These are phyloP conservation scores for Oncorhynchus nerka DNA, from an alignment of 2,113 vertebrate species.

Conservation along the genomic window DNA sequence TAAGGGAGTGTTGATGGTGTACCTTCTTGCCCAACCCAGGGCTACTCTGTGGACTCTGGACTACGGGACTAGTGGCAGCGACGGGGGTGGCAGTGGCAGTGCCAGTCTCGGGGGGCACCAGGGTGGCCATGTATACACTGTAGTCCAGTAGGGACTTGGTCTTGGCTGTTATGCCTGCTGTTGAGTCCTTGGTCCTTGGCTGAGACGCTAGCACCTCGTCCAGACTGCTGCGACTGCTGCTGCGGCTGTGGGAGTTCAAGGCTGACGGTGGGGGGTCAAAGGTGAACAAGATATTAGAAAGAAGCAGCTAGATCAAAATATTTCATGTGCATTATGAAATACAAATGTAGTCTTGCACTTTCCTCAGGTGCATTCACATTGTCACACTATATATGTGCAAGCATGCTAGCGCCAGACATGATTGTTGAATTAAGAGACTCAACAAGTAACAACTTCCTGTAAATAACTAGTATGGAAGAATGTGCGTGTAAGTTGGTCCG, in stretches of 20 bases:
- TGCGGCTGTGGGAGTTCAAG: constrained; percentile 81
- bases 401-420: too few species aligned
- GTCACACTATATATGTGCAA: not conserved
- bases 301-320: too few species aligned
- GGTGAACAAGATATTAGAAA: not conserved
- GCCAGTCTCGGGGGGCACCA: constrained; percentile 75
- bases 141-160: constrained; percentile 85
- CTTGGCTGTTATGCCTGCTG: constrained; percentile 53
- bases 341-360: too few species aligned
- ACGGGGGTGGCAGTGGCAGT: constrained; percentile 72
- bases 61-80: constrained; percentile 58
- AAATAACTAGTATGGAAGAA: too few species aligned
- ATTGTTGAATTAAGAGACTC: too few species aligned
- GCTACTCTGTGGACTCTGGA: constrained; percentile 78
- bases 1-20: not conserved
- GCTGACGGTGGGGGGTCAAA: constrained; percentile 58
- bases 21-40: constrained; percentile 91
- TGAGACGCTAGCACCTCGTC: constrained; percentile 82
- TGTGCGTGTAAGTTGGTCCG: too few species aligned
- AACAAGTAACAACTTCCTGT: too few species aligned
- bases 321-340: too few species aligned
- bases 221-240: constrained; percentile 85
- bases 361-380: too few species aligned
- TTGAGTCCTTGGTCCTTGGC: constrained; percentile 80
- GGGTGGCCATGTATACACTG: constrained; percentile 87